Conservation (phyloP, 2,797 vertebrate genomes). For the Carduelis carduelis region DNA sequence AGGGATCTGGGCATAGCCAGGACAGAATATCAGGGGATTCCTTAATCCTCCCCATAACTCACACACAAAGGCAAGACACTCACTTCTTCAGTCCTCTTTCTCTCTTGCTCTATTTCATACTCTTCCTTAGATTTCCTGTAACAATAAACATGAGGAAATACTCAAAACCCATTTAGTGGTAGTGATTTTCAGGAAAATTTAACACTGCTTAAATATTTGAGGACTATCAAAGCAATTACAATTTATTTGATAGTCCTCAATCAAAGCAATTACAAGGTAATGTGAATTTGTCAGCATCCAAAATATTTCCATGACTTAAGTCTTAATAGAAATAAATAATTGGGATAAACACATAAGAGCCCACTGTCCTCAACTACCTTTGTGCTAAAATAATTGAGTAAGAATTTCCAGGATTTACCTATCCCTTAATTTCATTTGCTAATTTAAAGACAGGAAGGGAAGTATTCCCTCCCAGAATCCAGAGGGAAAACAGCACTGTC, state of each 20-base stretch:
- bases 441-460: background rate
- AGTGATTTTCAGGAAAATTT: background rate
- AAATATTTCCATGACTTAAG: background rate
- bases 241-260: too few relatives aligned
- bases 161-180: background rate
- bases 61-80: background rate
- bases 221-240: background rate
- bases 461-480: background rate
- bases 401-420: background rate
- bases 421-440: background rate
- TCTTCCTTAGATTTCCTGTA: slow-evolving; percentile 93
- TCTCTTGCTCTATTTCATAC: slow-evolving; percentile 88
- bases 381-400: background rate
- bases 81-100: slow-evolving; percentile 68
- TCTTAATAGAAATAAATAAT: background rate
- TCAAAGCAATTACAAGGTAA: background rate
- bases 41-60: background rate
- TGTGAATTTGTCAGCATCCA: background rate
- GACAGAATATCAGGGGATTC: background rate
- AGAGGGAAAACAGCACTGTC: background rate
- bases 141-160: slow-evolving; percentile 1
- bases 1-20: background rate
- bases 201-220: background rate
- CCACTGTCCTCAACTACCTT: background rate
- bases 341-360: background rate